Conservation (phyloP, 2,888 invertebrate genomes). For the Meghimatium bilineatum region DNA sequence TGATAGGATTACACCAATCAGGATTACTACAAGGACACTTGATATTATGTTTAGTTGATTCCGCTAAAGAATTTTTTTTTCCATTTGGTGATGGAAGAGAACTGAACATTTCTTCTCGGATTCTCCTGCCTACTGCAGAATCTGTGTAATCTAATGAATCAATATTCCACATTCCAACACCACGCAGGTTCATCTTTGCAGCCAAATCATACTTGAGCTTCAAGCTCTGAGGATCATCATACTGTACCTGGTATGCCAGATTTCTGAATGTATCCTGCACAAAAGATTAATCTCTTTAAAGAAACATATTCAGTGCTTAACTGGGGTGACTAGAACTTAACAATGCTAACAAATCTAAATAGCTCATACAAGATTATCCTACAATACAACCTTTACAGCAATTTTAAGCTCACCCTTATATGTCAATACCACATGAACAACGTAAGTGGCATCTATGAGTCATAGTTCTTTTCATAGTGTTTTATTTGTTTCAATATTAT, state of each 20-base stretch:
- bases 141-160: slow-evolving; percentile 72
- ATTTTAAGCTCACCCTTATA: no score
- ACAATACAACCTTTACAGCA: no score
- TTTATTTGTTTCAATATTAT: no score
- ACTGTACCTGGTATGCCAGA: slow-evolving; percentile 72
- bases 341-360: no score
- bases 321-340: no score
- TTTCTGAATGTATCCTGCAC: slow-evolving; percentile 5
- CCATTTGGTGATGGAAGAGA: slow-evolving; percentile 60
- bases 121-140: slow-evolving; percentile 54
- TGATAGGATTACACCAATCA: slow-evolving; percentile 35
- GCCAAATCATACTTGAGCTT: slow-evolving; percentile 72
- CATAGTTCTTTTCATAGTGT: no score
- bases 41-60: neutral
- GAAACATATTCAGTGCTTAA: no score
- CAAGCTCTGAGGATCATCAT: slow-evolving; percentile 75
- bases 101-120: slow-evolving; percentile 67
- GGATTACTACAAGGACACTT: slow-evolving; percentile 33
- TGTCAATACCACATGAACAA: no score
- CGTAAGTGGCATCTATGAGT: no score
- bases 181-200: slow-evolving; percentile 64
- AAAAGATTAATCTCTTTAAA: neutral
- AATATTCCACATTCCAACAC: slow-evolving; percentile 78
- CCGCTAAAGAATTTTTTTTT: neutral
- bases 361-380: no score